Evolutionary conservation across 2,888 invertebrate species (phyloP).

Genomic region (Cacoxenus indagator): DNA sequence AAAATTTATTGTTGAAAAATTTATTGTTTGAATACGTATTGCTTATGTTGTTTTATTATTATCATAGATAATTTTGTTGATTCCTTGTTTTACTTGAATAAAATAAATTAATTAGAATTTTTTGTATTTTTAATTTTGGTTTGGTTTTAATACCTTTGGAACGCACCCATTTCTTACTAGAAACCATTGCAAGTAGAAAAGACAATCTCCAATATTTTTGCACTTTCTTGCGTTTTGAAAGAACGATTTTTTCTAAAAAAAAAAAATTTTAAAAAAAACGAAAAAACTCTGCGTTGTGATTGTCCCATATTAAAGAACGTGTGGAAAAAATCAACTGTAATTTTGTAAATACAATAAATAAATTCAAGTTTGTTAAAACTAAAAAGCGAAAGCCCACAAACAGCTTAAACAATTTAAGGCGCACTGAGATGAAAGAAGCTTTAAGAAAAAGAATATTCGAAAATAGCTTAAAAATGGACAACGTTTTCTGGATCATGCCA

Average conservation of each 20-base stretch:
- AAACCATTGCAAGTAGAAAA: conserved; percentile 43
- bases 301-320: conserved; percentile 60
- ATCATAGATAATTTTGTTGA: conserved; percentile 41
- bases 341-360: conserved; percentile 15
- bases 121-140: conserved; percentile 19
- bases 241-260: not conserved
- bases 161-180: no score
- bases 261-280: conserved; percentile 38
- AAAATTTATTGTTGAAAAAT: conserved; percentile 32
- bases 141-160: conserved; percentile 17
- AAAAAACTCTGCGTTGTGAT: conserved; percentile 68
- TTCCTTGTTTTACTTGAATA: conserved; percentile 20
- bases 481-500: no score
- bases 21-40: conserved; percentile 47
- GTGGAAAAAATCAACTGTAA: conserved; percentile 44
- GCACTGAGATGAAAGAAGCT: not conserved
- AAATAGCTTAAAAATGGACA: no score
- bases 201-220: conserved; percentile 55
- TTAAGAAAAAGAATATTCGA: no score
- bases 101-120: conserved; percentile 26
- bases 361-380: not conserved
- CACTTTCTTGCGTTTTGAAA: conserved; percentile 29
- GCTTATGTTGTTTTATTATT: conserved; percentile 42
- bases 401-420: not conserved
- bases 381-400: not conserved